Evolutionary conservation across 2,113 vertebrate species (phyloP), one percentile per base, ranked within the genome.

Genomic region (Poicephalus gulielmi): DNA sequence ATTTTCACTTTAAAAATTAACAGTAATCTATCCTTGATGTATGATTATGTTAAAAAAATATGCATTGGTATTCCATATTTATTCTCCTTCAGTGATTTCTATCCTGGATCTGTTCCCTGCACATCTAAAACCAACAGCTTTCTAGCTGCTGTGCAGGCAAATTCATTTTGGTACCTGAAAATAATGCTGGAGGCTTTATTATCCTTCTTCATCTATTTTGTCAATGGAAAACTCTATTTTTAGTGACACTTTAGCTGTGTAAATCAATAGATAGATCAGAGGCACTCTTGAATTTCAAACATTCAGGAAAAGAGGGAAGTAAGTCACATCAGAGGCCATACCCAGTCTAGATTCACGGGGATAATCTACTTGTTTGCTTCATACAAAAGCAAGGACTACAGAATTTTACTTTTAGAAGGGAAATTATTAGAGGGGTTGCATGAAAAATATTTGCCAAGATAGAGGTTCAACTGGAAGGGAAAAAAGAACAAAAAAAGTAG

Each of bases 1-100:
- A 73, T 89, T 85, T 92, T 76, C 52, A 41, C 18, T 94, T 75
- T 68, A 60, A 93, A 89, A 93, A 3, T 41, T 57, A 62, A 49
- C 43, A 88, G 83, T 88, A 94, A 74, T 68, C 43, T 81, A 13
- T 60, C 60, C 60, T 63, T 73, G n/a, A 87, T 44, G 67, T 74
- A 69, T 33, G 1, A 90, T 88, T 76, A 66, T 37, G 28, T 23
- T 50, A 50, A 91, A 94, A 92, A 74, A 86, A 50, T 3, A 17
- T 83, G 53, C 10, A 0, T 6, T 74, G 19, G 0, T 64, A 43
- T 84, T 88, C 35, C 11, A 4, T 57, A 83, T 77, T 76, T 89
- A 47, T 93, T 94, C 33, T 46, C 12, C n/a, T 71, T 66, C 59
- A 63, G 19, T 53, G 30, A 77, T 84, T 86, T 91, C n/a, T 79